Evolutionary conservation across 1,140 invertebrate species (phyloP).

Genomic region (Drosophila pseudoobscura): DNA sequence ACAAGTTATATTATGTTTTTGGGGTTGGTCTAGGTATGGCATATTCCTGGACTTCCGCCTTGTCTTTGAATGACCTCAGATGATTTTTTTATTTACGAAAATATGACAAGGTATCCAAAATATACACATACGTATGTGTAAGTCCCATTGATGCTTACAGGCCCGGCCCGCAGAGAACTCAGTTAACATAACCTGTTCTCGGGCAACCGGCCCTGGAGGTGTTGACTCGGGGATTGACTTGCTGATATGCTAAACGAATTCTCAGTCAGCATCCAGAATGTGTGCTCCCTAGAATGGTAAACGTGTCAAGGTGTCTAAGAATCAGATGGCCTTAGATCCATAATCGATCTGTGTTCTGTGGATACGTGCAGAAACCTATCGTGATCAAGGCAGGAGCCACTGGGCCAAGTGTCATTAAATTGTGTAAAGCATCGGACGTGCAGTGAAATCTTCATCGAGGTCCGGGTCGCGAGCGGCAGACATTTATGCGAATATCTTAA

Average conservation of each 20-base stretch:
- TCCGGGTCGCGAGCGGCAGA: constrained; percentile 18
- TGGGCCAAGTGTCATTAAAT: constrained; percentile 26
- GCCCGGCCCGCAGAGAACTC: constrained; percentile 3
- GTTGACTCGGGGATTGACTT: constrained; percentile 15
- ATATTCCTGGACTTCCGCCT: constrained; percentile 44
- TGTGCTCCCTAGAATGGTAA: not conserved
- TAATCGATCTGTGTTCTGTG: constrained; percentile 17
- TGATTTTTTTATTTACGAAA: constrained; percentile 1
- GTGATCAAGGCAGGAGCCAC: constrained; percentile 33
- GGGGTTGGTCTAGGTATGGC: constrained; percentile 14
- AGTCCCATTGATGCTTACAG: constrained; percentile 45
- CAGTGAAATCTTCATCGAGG: constrained; percentile 44
- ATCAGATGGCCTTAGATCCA: constrained; percentile 2
- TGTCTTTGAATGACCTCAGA: constrained; percentile 29
- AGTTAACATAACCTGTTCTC: constrained; percentile 37
- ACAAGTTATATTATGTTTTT: constrained; percentile 5
- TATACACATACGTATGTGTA: constrained; percentile 11
- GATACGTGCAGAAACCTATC: constrained; percentile 31
- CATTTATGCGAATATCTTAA: constrained; percentile 51
- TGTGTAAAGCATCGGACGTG: constrained; percentile 46
- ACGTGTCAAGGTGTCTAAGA: constrained; percentile 22
- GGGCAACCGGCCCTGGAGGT: constrained; percentile 26
- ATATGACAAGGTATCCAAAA: not conserved
- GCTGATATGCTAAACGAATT: constrained; percentile 33
- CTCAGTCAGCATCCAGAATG: constrained; percentile 13